A percentile compares a stretch with the other conserved stretches of the same genome.
Conservation (phyloP, 1,140 invertebrate species). For the Melitaea cinxia region DNA sequence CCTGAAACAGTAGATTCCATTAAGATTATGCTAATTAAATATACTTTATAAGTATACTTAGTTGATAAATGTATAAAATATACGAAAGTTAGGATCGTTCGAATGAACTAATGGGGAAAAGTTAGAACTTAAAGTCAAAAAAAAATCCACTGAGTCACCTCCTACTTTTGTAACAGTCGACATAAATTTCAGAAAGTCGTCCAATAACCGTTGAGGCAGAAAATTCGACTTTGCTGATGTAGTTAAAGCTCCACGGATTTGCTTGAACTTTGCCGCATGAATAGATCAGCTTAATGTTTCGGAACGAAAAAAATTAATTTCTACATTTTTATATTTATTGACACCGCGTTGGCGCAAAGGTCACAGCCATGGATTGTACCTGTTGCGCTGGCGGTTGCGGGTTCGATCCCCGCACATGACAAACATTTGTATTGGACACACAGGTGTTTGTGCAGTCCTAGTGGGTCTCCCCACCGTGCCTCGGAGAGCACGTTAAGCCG, state of each 20-base stretch:
- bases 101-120: not conserved
- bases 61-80: not conserved
- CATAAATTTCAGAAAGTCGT: conserved; percentile 22
- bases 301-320: conserved; percentile 17
- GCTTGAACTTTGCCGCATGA: conserved; percentile 18
- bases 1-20: too few relatives aligned
- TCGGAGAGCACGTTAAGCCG: too few relatives aligned
- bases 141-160: not conserved
- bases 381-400: too few relatives aligned
- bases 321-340: not conserved
- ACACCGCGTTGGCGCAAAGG: too few relatives aligned
- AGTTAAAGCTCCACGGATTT: conserved; percentile 24
- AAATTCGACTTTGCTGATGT: conserved; percentile 29
- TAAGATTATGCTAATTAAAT: too few relatives aligned
- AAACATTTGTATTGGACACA: too few relatives aligned
- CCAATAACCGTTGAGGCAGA: conserved; percentile 21
- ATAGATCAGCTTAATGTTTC: conserved; percentile 23
- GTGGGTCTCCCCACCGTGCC: too few relatives aligned
- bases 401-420: too few relatives aligned
- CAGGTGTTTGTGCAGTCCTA: too few relatives aligned
- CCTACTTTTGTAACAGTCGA: conserved; percentile 9
- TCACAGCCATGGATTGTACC: too few relatives aligned
- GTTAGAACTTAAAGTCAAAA: not conserved
- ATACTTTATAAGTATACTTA: too few relatives aligned
- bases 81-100: not conserved